Base-by-base conservation (phyloP, 2,113 vertebrate species). In the Sinocyclocheilus anophthalmus region DNA sequence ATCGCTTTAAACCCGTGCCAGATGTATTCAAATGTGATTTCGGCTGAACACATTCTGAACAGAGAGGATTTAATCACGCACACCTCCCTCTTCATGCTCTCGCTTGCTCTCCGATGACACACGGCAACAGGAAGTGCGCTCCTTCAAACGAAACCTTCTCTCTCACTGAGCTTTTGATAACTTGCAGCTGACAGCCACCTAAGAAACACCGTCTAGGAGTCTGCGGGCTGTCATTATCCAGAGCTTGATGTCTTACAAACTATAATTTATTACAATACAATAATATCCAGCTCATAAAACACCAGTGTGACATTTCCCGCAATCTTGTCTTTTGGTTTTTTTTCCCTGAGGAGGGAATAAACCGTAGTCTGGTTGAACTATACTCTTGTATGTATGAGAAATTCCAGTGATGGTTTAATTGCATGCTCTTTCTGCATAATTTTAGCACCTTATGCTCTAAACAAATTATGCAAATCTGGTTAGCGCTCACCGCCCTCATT, bases 401-500 rank as follows among this genome's bases (percentile, higher is more conserved):
- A 39, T 45, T 39, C 72, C 10, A 45, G 39, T 24, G 72, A 24
- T 1, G 22, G 42, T 75, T 76, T 76, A 76, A 76, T 76, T 76
- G 73, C 12, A 50, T 76, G 76, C 76, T 26, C 26, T 77, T 53
- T 55, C 48, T 77, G 76, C 16, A 77, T 77, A 26, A 8, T 61
- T 80, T 80, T 39, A 63, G 57, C 33, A 42, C 55, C 8, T 39
- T 57, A 77, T 53, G 33, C 77, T 13, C 20, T 80, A 63, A 63
- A 61, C 10, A 80, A 22, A 80, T 24, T 24, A 80, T 63, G 5
- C 20, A 2, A 39, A 63, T 39, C 55, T 2, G 6, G 20, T 59
- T 39, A 69, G 20, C 12, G 89, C 96, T 96, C 90, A 98, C 98
- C 97, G 72, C 13, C 95, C 85, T 97, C 95, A 75, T 99, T 98